Base-by-base conservation (phyloP, 53 echinoderm and acorn worm species). In the Antedon mediterranea region DNA sequence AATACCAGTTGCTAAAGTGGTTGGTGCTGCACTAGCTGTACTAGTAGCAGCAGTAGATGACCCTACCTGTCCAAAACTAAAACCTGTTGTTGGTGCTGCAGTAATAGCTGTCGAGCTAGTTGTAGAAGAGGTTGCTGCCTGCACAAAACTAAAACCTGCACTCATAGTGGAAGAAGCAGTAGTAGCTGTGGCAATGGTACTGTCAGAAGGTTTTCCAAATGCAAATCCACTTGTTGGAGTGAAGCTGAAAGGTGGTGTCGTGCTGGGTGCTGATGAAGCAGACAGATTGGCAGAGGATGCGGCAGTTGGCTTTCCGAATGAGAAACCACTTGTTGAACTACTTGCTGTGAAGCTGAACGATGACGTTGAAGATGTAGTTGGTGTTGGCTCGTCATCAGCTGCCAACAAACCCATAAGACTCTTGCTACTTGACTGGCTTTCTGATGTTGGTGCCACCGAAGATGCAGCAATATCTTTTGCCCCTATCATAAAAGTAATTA, bases 241-340 rank as follows among this genome's bases (percentile, higher is more conserved):
- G 15, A 43, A 81, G 14, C 30, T 41, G 31, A 81, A 80, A 14
- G 74, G 27, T 81, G 76, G 31, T 43, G 85, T n/a, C n/a, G n/a
- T n/a, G n/a, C 41, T 13, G n/a, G n/a, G n/a, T 8, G 81, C n/a
- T 72, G 71, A 73, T 37, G 57, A n/a, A n/a, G 73, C 29, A 42
- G 80, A 34, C 29, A 28, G 43, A 75, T 32, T 42, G 6, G 37
- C 30, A 20, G 34, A n/a, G 33, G 20, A 43, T 34, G 34, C 71
- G 20, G 27, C 6, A 7, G 75, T 27, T 30, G 79, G 71, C 32
- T 14, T 28, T 8, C 74, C 74, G 30, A 86, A 86, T 3, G 33
- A 28, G 31, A 74, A 37, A 4, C 74, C 34, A 81, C 33, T 34
- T 28, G 73, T n/a, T 28, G 42, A 28, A 71, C n/a, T n/a, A n/a